Percentiles rank a stretch among this genome's conserved stretches.
Conservation (phyloP, 2,888 invertebrate genomes). For the Clivina fossor region DNA sequence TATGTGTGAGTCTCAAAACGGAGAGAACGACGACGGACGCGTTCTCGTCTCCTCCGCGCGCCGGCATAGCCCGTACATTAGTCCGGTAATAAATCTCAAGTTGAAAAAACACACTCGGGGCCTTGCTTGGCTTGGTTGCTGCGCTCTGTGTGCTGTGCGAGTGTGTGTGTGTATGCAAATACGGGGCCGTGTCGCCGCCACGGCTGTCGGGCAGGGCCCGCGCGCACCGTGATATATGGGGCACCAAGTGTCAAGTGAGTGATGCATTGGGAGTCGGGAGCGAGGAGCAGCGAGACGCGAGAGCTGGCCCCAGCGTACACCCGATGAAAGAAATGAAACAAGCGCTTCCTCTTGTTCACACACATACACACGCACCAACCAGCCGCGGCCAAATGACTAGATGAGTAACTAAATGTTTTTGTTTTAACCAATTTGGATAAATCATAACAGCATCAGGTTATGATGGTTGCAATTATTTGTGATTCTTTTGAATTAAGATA, state of each 20-base stretch:
- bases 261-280: constrained; percentile 53
- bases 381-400: too few relatives aligned
- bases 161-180: constrained; percentile 55
- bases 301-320: background rate
- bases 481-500: too few relatives aligned
- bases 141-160: constrained; percentile 39
- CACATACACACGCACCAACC: too few relatives aligned
- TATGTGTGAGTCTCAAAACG: too few relatives aligned
- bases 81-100: constrained; percentile 54
- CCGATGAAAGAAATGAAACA: too few relatives aligned
- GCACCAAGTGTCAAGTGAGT: constrained; percentile 56
- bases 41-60: too few relatives aligned
- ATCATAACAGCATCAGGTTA: too few relatives aligned
- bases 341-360: too few relatives aligned
- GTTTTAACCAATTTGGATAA: too few relatives aligned
- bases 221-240: constrained; percentile 55
- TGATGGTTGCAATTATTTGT: too few relatives aligned
- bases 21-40: constrained; percentile 14
- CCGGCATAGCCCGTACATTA: constrained; percentile 52
- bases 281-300: background rate
- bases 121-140: constrained; percentile 20
- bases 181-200: constrained; percentile 44
- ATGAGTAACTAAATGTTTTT: too few relatives aligned
- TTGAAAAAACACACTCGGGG: constrained; percentile 42
- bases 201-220: constrained; percentile 40